phyloP scores from a whole-genome alignment of 2,888 invertebrate genomes.

The Nephrotoma guestfalica region DNA sequence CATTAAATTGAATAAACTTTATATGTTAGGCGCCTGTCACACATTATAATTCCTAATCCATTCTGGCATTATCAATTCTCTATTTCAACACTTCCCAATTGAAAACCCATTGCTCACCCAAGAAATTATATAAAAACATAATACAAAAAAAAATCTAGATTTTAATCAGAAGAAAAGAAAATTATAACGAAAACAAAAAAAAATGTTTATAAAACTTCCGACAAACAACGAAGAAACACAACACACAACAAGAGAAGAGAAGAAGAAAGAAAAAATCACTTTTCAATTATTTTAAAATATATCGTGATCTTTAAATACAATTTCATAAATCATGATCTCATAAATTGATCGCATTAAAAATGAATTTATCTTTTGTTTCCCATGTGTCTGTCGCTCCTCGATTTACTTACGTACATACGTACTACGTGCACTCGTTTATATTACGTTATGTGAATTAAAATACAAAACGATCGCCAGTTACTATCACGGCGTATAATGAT shows the following conservation, averaged over 20 bases:
- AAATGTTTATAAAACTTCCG: background rate
- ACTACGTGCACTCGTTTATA: background rate
- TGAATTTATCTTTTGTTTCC: background rate
- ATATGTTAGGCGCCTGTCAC: background rate
- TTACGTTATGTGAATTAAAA: background rate
- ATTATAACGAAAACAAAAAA: background rate
- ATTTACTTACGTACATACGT: no score
- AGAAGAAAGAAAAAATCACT: background rate
- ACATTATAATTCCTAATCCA: background rate
- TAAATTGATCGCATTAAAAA: background rate
- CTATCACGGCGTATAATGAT: background rate
- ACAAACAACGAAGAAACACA: background rate
- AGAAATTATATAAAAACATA: background rate
- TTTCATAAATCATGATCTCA: background rate
- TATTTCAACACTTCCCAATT: background rate
- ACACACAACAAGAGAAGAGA: background rate
- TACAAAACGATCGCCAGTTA: background rate
- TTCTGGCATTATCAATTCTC: background rate
- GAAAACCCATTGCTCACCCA: background rate
- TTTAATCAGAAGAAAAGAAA: background rate
- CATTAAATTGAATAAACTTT: background rate
- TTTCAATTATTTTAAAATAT: background rate
- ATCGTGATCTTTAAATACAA: background rate
- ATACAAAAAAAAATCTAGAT: background rate
- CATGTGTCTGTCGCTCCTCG: background rate